Evolutionary conservation across 1,140 invertebrate species (phyloP).

Genomic region (Leptopilina clavipes): DNA sequence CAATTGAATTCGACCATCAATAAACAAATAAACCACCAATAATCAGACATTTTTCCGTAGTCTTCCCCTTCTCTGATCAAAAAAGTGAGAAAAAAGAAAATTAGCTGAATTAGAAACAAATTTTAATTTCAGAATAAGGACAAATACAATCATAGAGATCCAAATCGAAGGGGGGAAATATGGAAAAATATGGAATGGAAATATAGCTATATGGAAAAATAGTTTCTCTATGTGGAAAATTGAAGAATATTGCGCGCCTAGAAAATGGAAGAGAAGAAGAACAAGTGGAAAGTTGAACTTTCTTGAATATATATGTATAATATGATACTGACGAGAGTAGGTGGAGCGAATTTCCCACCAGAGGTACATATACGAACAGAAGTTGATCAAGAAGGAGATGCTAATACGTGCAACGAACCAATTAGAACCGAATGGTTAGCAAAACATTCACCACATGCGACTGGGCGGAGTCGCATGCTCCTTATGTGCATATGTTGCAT

Average conservation of each 20-base stretch:
- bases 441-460: constrained; percentile 29
- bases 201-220: no score
- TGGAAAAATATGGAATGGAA: background rate
- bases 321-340: background rate
- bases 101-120: no score
- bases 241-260: background rate
- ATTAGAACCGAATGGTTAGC: constrained; percentile 33
- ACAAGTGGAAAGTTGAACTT: background rate
- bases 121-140: no score
- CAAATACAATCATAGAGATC: no score
- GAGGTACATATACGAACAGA: constrained; percentile 4
- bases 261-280: background rate
- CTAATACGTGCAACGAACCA: constrained; percentile 34
- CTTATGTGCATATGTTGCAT: constrained; percentile 15
- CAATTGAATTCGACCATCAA: no score
- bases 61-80: no score
- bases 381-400: constrained; percentile 20
- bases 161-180: no score
- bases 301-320: background rate
- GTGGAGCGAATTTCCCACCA: constrained; percentile 33
- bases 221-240: background rate
- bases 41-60: no score
- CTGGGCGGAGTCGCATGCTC: constrained; percentile 25
- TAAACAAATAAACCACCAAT: no score
- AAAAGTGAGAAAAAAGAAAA: no score